Evolutionary conservation across 2,113 vertebrate species (phyloP).

Genomic region (Bothrops jararaca): DNA sequence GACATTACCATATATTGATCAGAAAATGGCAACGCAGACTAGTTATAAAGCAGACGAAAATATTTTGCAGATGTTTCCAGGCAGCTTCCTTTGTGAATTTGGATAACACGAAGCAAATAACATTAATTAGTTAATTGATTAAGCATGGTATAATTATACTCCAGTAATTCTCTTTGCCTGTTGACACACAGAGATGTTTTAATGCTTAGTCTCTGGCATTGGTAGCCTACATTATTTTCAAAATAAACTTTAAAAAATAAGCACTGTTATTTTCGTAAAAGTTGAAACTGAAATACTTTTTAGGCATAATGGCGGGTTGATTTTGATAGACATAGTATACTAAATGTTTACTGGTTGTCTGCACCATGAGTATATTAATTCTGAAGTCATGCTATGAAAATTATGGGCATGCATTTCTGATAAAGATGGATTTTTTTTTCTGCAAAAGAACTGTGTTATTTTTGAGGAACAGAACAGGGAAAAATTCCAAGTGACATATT

Average conservation of each 20-base stretch:
- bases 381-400: not conserved
- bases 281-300: not conserved
- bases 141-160: not conserved
- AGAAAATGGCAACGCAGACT: not conserved
- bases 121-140: not conserved
- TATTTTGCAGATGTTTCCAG: slow-evolving; percentile 19
- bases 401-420: not conserved
- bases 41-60: not conserved
- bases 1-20: not conserved
- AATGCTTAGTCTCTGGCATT: not conserved
- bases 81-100: not conserved
- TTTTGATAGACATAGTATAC: not conserved
- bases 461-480: not conserved
- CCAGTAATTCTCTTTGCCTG: slow-evolving; percentile 1
- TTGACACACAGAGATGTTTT: not conserved
- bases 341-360: not conserved
- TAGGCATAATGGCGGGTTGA: not conserved
- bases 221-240: not conserved
- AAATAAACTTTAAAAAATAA: not conserved
- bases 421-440: not conserved
- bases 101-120: not conserved
- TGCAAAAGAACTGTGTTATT: not conserved
- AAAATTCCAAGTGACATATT: not conserved
- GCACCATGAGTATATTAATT: not conserved
- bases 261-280: not conserved